These are phyloP conservation scores for Papilio gigon DNA, from an alignment of 2,888 invertebrate species.

Conservation along the genomic window DNA sequence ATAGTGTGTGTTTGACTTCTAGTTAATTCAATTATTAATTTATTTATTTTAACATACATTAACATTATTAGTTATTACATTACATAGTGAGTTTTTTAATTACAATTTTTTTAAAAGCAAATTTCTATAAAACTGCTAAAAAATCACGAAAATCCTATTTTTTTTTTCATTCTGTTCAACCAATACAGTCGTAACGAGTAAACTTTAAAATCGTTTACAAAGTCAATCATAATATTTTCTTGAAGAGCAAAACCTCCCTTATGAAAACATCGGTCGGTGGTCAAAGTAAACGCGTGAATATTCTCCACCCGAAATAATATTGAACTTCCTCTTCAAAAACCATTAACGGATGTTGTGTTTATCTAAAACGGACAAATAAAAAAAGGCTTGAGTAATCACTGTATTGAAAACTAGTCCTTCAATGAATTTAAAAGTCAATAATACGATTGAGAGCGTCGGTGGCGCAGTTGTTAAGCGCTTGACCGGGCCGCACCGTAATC, in stretches of 20 bases:
- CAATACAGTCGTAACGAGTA: neutral
- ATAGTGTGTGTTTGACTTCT: no score
- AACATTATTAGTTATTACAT: no score
- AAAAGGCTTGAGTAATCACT: neutral
- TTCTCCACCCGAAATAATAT: constrained; percentile 79
- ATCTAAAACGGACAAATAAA: constrained; percentile 52
- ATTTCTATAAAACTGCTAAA: no score
- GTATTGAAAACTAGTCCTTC: neutral
- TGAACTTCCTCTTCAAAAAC: constrained; percentile 51
- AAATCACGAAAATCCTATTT: no score
- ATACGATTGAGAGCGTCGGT: no score
- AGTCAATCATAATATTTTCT: neutral
- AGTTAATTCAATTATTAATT: no score
- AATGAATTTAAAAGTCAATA: neutral
- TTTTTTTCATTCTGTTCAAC: neutral
- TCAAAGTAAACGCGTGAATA: constrained; percentile 74
- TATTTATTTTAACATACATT: no score
- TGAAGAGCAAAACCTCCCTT: constrained; percentile 58
- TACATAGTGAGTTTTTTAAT: no score
- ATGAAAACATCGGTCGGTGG: constrained; percentile 67
- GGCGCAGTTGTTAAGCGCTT: no score
- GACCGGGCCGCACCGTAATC: no score
- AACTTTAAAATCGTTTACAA: neutral
- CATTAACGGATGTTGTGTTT: constrained; percentile 61
- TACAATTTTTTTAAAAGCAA: no score